Evolutionary conservation across 2,113 vertebrate genomes (phyloP), one percentile per base, ranked within the genome.

Genomic region (Poeciliopsis retropinna): DNA sequence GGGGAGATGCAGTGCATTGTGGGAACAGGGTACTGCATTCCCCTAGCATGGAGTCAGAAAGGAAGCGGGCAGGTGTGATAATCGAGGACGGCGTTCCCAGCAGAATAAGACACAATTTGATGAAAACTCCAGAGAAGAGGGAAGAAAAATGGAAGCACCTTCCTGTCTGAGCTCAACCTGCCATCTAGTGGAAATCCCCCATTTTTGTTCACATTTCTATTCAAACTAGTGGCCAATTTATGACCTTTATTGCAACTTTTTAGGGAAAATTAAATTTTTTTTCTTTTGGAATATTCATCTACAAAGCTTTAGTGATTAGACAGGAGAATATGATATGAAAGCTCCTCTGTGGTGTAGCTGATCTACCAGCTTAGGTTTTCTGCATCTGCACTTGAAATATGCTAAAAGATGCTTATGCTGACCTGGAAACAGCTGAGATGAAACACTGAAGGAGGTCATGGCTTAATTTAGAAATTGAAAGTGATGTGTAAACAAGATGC

Each of bases 181-280:
- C 94, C 94, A 94, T 88, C 93, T 94, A 91, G 93, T 92, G 94
- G 94, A 88, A 32, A 39, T 19, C 34, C 51, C 25, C 51, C 25
- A 57, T 57, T 11, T 57, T n/a, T n/a, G 25, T n/a, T n/a, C 51
- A 25, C 25, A n/a, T 25, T 57, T 25, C 8, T n/a, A 57, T 57
- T 57, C 10, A n/a, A 54, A 57, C 22, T 57, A 10, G 25, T 57
- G 51, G 25, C 22, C 22, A 7, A 10, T 57, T 57, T n/a, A 22
- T 57, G 9, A n/a, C 25, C 25, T 57, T 54, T 54, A 54, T 25
- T 54, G 22, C 17, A 19, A 54, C 17, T 7, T 25, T 54, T 54
- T 25, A 10, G 51, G 19, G 15, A 54, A 54, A 54, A 7, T 54
- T 8, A 22, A 0, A 0, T 3, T 57, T 57, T 57, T 10, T 57